Base-by-base conservation (phyloP, 1,140 invertebrate genomes). In the Oedothorax gibbosus region DNA sequence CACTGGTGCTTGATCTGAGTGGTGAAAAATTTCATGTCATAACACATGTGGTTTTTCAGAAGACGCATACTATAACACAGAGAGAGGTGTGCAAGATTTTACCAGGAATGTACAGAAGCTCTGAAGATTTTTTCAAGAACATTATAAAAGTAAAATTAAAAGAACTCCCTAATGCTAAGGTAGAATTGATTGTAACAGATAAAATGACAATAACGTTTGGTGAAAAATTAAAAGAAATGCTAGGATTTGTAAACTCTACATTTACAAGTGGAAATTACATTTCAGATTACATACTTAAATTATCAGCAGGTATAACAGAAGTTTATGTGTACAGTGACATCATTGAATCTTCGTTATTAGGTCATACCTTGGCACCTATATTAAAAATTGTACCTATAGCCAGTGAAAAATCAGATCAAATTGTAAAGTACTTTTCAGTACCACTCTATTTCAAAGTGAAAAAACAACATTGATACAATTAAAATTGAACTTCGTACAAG, bases 341-440 rank as follows among this genome's bases (percentile, higher is more conserved):
- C 35, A 35, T 66, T 7, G 10, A 7, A 8, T 0, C 20, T 7
- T 7, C 64, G 6, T n/a, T 66, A 4, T 10, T 7, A 2, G 64
- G 64, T 18, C 0, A 66, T 21, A 21, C 64, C 3, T 66, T 35
- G 10, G 18, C 64, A 21, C 35, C 35, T 7, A 66, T 66, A 21
- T n/a, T 66, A 7, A 66, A 66, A 66, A 66, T 66, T 0, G 11
- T 66, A 21, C 64, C 18, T 6, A 12, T 66, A 21, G 64, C 20
- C 6, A 66, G 18, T 21, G 64, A 66, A 12, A 15, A 7, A 21
- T 21, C 20, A 18, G 64, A 66, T 21, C 64, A 66, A 66, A 66
- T 66, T 7, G 64, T 66, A 21, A 66, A 66, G 35, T 66, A 66
- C 64, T 66, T 66, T 66, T 66, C 64, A 35, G 64, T 66, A 12